Evolutionary conservation across 2,888 invertebrate genomes (phyloP).

Genomic region (Hylaea fasciaria): DNA sequence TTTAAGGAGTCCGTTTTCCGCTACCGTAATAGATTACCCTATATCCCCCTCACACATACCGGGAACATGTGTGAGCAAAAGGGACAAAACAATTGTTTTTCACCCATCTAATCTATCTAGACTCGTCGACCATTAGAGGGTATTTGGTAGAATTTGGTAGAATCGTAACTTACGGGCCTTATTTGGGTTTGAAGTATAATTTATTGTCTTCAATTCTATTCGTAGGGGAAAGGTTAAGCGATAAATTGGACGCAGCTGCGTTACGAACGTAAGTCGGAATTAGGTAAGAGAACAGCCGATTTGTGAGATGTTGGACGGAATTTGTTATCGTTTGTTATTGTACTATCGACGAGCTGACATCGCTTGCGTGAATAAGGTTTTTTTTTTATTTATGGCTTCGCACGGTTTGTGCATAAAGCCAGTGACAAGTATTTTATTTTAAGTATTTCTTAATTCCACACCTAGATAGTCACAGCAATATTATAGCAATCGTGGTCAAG

Average conservation of each 20-base stretch:
- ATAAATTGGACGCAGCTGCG: conserved; percentile 79
- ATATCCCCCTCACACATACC: conserved; percentile 24
- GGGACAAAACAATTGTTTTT: conserved; percentile 49
- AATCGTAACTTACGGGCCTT: conserved; percentile 78
- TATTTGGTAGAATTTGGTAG: conserved; percentile 68
- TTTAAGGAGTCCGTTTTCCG: conserved; percentile 33
- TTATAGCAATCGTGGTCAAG: too few species aligned
- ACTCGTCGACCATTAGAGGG: conserved; percentile 75
- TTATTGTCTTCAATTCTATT: conserved; percentile 83
- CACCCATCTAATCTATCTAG: conserved; percentile 70
- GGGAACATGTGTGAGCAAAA: conserved; percentile 17
- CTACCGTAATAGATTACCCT: conserved; percentile 39
- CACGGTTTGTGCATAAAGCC: too few species aligned
- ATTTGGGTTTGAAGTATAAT: conserved; percentile 84
- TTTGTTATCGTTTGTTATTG: conserved; percentile 35
- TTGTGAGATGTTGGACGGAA: conserved; percentile 62
- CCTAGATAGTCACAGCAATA: too few species aligned
- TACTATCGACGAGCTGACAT: conserved; percentile 11
- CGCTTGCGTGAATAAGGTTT: conserved; percentile 8
- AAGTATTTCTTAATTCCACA: too few species aligned
- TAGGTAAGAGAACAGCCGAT: conserved; percentile 78
- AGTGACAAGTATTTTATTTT: too few species aligned
- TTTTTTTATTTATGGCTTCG: too few species aligned
- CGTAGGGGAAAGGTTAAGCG: conserved; percentile 80
- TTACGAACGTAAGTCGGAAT: conserved; percentile 77